Percentiles rank a stretch among this genome's conserved stretches.
Evolutionary conservation across 2,888 invertebrate species (phyloP).

Genomic region (Zhengitettix transpicula): DNA sequence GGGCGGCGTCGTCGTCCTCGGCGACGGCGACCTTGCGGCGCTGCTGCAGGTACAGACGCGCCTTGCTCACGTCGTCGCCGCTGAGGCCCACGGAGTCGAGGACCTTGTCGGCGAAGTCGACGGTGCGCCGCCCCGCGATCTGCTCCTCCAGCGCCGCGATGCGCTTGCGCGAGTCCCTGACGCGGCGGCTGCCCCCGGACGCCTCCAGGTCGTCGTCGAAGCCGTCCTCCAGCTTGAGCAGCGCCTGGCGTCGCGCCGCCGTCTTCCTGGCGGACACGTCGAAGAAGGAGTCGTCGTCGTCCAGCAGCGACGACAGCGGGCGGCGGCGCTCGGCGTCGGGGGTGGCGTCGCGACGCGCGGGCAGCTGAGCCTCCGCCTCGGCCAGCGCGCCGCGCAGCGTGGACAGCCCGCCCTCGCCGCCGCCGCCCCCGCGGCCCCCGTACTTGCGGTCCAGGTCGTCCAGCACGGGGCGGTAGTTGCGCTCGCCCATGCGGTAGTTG

Average conservation of each 20-base stretch:
- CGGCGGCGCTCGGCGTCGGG: slow-evolving; percentile 10
- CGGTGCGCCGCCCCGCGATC: slow-evolving; percentile 32
- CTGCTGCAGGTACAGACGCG: slow-evolving; percentile 9
- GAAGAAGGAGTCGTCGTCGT: neutral
- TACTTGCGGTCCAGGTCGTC: slow-evolving; percentile 59
- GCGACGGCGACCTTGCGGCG: neutral
- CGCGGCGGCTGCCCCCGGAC: slow-evolving; percentile 34
- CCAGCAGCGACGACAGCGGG: slow-evolving; percentile 12
- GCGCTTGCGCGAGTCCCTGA: too few relatives aligned
- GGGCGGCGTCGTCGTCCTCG: slow-evolving; percentile 22
- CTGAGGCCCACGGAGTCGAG: slow-evolving; percentile 39
- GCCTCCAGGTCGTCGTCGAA: slow-evolving; percentile 8
- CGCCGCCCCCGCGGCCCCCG: slow-evolving; percentile 21
- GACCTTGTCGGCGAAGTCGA: slow-evolving; percentile 16
- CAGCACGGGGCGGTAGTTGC: slow-evolving; percentile 61
- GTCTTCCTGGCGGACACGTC: too few relatives aligned
- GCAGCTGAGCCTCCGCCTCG: neutral
- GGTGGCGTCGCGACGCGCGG: slow-evolving; percentile 18
- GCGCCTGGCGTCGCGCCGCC: too few relatives aligned
- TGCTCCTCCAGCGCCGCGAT: slow-evolving; percentile 28
- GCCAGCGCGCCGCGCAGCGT: neutral
- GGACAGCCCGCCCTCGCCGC: neutral
- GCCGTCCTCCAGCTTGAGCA: neutral
- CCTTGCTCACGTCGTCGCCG: slow-evolving; percentile 13
- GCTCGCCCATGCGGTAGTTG: slow-evolving; percentile 71